A percentile compares a stretch with the other conserved stretches of the same genome.
phyloP scores from a whole-genome alignment of 1,140 invertebrate species.

The Agraylea sexmaculata region DNA sequence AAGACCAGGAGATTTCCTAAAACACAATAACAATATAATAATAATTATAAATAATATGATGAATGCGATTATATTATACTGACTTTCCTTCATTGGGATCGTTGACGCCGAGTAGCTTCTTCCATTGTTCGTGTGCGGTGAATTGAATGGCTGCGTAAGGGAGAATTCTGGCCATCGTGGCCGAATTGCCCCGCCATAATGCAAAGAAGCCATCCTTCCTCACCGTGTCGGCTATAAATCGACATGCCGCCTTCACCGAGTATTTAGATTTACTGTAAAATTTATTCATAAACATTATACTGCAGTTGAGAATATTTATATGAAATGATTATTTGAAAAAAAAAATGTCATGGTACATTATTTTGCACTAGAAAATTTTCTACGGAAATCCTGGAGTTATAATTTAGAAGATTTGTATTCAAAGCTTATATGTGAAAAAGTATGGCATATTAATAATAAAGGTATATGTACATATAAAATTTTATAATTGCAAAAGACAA shows the following conservation, averaged over 20 bases:
- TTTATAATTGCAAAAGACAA: too few species aligned
- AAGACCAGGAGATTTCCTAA: slow-evolving; percentile 26
- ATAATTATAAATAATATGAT: not conserved
- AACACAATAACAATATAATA: slow-evolving; percentile 1
- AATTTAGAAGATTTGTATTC: too few species aligned
- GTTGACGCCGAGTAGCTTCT: slow-evolving; percentile 65
- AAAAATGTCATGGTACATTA: too few species aligned
- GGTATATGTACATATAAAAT: too few species aligned
- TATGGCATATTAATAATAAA: too few species aligned
- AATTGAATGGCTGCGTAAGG: slow-evolving; percentile 98
- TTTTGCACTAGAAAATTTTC: too few species aligned
- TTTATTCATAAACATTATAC: too few species aligned
- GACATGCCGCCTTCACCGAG: slow-evolving; percentile 61
- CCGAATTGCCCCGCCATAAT: slow-evolving; percentile 94
- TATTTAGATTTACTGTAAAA: slow-evolving; percentile 58
- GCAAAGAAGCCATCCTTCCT: slow-evolving; percentile 64
- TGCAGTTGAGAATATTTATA: too few species aligned
- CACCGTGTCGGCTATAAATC: slow-evolving; percentile 64
- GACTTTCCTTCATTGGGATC: slow-evolving; percentile 47
- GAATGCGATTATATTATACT: slow-evolving; percentile 22
- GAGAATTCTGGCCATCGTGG: slow-evolving; percentile 92
- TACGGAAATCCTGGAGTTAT: too few species aligned
- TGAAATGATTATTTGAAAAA: too few species aligned
- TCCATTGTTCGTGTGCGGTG: slow-evolving; percentile 93
- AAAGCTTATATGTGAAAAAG: too few species aligned